Evolutionary conservation across 2,113 vertebrate species (phyloP), one percentile per base, ranked within the genome.

Genomic region (Campylomormyrus numenius): DNA sequence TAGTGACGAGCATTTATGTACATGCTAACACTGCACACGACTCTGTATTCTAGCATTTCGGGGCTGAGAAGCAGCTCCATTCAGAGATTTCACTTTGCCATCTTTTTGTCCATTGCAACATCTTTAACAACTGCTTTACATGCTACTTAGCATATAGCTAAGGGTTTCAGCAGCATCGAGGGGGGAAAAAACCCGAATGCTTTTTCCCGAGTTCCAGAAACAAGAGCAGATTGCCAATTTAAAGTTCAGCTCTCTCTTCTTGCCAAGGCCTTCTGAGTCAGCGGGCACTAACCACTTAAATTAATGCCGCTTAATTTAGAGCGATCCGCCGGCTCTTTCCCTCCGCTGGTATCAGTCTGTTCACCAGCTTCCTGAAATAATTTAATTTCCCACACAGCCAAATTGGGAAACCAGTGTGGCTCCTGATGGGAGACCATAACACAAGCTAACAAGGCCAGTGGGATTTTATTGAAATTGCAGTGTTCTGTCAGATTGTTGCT

Each of bases 281-380:
- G 74, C 74, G 35, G 74, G 74, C 17, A 42, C 74, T 80, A 80
- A 39, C 74, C 74, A 35, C 35, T 42, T 80, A 85, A 85, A 85
- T 85, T 85, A 85, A 48, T 85, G 83, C 35, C 39, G 83, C 83
- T 85, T 85, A 85, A 85, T 85, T 85, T 85, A 85, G 21, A 85
- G 83, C 39, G 45, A 46, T 85, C 21, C 45, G 39, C 42, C 45
- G 7, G 39, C 45, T 46, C 9, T 48, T 46, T 85, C 45, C 19
- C 83, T 48, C 45, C 19, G 0, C 45, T 42, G 83, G 83, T 48
- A 48, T 48, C 83, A 48, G 42, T 24, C 83, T 85, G 83, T 85
- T 85, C 83, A 48, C 39, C 83, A 85, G 42, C 83, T 85, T 85
- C 42, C 42, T 24, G 83, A 48, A 85, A 85, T 85, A 85, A 85